These are phyloP conservation scores for Eristalis pertinax DNA, from an alignment of 2,888 invertebrate species.

Conservation along the genomic window DNA sequence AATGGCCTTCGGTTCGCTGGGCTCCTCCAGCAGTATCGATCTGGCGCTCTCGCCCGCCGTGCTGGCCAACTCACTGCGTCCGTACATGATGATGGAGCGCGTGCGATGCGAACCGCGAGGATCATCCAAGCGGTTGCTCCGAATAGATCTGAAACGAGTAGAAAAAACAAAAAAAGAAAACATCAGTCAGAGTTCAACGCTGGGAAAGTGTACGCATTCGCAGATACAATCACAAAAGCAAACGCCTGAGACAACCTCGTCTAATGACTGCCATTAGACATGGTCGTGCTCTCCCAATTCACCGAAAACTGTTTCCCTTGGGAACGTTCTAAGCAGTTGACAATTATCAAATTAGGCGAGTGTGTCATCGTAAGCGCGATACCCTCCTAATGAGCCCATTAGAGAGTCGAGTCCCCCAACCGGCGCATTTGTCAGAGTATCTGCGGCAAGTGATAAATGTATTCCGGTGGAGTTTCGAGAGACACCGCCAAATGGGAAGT, in stretches of 20 bases:
- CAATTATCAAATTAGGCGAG: constrained; percentile 52
- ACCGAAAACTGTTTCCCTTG: not conserved
- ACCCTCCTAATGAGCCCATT: constrained; percentile 14
- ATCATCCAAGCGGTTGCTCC: constrained; percentile 81
- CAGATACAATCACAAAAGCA: constrained; percentile 43
- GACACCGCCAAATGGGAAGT: too few relatives aligned
- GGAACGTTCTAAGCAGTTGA: constrained; percentile 29
- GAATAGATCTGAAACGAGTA: constrained; percentile 77
- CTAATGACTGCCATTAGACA: constrained; percentile 54
- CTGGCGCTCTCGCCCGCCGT: constrained; percentile 77
- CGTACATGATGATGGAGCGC: constrained; percentile 81
- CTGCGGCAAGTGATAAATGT: constrained; percentile 18
- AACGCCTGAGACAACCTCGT: constrained; percentile 13
- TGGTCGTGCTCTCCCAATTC: constrained; percentile 23
- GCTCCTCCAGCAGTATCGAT: constrained; percentile 78
- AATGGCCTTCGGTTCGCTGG: constrained; percentile 75
- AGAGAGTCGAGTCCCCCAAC: not conserved
- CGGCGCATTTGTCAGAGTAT: constrained; percentile 23
- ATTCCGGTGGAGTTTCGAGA: constrained; percentile 13
- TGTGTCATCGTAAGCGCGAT: constrained; percentile 19
- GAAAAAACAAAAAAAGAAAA: constrained; percentile 15
- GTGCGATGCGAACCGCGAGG: constrained; percentile 81
- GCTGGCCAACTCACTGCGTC: constrained; percentile 80
- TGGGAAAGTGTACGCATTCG: constrained; percentile 20
- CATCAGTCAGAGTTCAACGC: not conserved